Base-by-base conservation (phyloP, 2,797 vertebrate genomes). In the Sebastes cheni region DNA sequence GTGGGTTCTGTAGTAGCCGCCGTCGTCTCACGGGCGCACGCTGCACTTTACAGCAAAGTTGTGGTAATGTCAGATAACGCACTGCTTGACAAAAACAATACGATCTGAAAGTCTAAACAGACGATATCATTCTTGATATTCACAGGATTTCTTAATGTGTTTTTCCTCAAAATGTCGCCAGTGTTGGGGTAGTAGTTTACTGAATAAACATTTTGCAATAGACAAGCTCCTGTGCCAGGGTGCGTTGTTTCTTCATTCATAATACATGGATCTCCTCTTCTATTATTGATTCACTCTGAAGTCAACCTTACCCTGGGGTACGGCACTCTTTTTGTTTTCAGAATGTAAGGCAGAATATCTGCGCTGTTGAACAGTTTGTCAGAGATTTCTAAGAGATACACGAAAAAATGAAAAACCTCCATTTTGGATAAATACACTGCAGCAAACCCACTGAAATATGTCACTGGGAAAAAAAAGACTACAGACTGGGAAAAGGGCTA, bases 201-300 rank as follows among this genome's bases (percentile, higher is more conserved):
- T 83, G 79, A 88, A 86, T 78, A 89, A 82, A 87, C 82, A 78
- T 79, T 86, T 84, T 73, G 70, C 68, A 80, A 68, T 2, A 81
- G 66, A 87, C 86, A 65, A 42, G 67, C 68, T 75, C 54, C 75
- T 84, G 80, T 83, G 77, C 79, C 54, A 59, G 71, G 58, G 42
- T 61, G 68, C 46, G 30, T 79, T 84, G 84, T 88, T 90, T 87
- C 65, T 85, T 89, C 79, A 91, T 92, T 85, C 84, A 92, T 92
- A 89, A 91, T 87, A 82, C 75, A 92, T 92, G 62, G 72, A 80
- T 80, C 79, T 62, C 29, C 60, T 91, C 72, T 69, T 92, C 75
- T 46, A 90, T 92, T 89, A 93, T 90, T 92, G 85, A 92, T 90
- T 88, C 75, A 64, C 62, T 79, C 62, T 83, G 81, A 89, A 87